These are phyloP conservation scores for Tadarida brasiliensis DNA, from an alignment of 2,797 vertebrate genomes.

Conservation along the genomic window DNA sequence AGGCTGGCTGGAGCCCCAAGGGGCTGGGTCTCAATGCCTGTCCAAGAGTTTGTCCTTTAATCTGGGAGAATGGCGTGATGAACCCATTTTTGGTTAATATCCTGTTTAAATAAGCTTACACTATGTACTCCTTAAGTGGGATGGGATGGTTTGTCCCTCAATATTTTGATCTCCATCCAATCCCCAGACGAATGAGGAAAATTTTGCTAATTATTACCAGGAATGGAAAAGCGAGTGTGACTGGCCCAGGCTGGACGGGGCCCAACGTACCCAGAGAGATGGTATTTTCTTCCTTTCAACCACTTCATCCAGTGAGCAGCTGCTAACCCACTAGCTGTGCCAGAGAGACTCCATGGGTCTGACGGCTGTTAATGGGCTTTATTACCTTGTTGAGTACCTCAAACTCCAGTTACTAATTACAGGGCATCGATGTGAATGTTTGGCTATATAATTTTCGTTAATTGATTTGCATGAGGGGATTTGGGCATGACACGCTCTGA, in stretches of 20 bases:
- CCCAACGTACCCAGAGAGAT: not conserved
- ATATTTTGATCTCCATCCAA: not conserved
- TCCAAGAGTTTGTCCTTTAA: not conserved
- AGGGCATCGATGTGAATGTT: conserved; percentile 63
- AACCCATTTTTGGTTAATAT: not conserved
- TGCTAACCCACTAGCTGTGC: conserved; percentile 42
- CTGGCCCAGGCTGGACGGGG: conserved; percentile 10
- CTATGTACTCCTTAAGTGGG: not conserved
- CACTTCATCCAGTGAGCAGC: conserved; percentile 63
- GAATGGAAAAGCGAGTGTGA: conserved; percentile 11
- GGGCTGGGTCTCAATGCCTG: not conserved
- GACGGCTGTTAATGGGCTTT: conserved; percentile 60
- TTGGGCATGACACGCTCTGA: not conserved
- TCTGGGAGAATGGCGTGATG: not conserved
- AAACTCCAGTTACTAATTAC: conserved; percentile 73
- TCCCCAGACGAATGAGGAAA: not conserved
- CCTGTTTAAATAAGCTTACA: not conserved
- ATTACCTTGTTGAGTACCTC: conserved; percentile 77
- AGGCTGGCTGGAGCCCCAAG: not conserved
- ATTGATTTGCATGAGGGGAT: conserved; percentile 69
- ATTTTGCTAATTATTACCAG: conserved; percentile 14
- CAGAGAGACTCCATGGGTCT: conserved; percentile 68
- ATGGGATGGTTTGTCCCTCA: not conserved
- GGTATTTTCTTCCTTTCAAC: conserved; percentile 32
- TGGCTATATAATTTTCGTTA: conserved; percentile 76